Evolutionary conservation across 2,888 invertebrate species (phyloP), one percentile per base, ranked within the genome.

Genomic region (Plebejus anna): DNA sequence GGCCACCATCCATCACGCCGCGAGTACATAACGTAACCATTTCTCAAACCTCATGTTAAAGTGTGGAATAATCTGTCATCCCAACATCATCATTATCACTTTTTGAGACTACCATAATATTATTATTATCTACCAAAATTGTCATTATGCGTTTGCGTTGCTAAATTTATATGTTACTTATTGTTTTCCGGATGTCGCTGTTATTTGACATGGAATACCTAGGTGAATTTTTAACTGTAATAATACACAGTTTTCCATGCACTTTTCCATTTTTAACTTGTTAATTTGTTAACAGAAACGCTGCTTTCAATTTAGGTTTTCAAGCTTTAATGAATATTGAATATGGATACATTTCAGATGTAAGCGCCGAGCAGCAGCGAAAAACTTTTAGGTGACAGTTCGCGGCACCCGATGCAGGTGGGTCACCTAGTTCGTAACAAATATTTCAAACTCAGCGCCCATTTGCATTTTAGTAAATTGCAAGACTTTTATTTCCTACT

Each of bases 401-500:
- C 11, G 13, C 22, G 59, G 22, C n/a, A 5, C 57, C 11, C 5
- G 57, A 13, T 4, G 5, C 57, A n/a, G 22, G 1, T 9, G 22
- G 59, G 59, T 59, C 59, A 59, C 22, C 59, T 59, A 59, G 22
- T 59, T 59, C 22, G 9, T 28, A 59, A 59, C 51, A 61, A 28
- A 61, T 61, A 61, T 61, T 61, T 22, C 61, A 4, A 28, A 28
- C 9, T 61, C 7, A 61, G n/a, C 61, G n/a, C 57, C 1, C 57
- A 57, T 57, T 57, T 57, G n/a, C n/a, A 57, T 57, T 57, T 57
- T 6, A 57, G 57, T 57, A n/a, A 57, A n/a, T 57, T 57, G n/a
- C n/a, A n/a, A n/a, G 57, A 6, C 16, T 22, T 59, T n/a, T 22
- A 59, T 59, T 28, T 61, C 7, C 3, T 61, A 7, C 22, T 22